Conservation (phyloP, 2,113 vertebrate genomes). For the Strix aluco region DNA sequence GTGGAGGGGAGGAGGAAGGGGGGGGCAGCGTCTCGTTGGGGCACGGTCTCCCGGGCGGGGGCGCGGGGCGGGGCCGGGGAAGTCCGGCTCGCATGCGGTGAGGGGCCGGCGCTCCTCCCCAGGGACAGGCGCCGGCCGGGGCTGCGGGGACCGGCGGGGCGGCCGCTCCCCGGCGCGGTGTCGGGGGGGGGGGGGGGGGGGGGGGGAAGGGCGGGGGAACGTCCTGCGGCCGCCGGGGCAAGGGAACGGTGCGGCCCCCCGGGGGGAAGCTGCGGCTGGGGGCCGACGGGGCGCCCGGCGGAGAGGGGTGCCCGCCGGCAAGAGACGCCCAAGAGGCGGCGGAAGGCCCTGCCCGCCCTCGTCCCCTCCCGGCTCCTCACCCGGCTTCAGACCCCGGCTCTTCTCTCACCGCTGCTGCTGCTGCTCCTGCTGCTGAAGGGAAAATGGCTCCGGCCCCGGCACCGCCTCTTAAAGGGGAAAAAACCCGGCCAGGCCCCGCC, state of each 20-base stretch:
- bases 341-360: not conserved
- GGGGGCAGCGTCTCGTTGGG: not conserved
- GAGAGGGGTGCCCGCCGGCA: not conserved
- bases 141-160: not conserved
- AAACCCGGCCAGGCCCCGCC: constrained; percentile 69
- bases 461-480: constrained; percentile 77
- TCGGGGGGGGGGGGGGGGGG: not conserved
- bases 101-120: not conserved
- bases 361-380: not conserved
- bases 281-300: not conserved
- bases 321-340: not conserved
- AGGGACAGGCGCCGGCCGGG: not conserved
- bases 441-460: constrained; percentile 77
- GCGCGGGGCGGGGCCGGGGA: not conserved
- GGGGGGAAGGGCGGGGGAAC: not conserved
- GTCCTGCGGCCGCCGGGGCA: not conserved
- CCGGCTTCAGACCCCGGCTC: constrained; percentile 19
- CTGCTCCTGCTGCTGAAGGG: constrained; percentile 72
- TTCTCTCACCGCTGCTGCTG: not conserved
- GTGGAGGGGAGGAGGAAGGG: no score
- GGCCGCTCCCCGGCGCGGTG: not conserved
- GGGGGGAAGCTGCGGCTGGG: not conserved
- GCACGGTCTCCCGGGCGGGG: not conserved
- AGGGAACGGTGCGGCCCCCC: not conserved
- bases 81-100: not conserved